A percentile compares a stretch with the other conserved stretches of the same genome.
phyloP scores from a whole-genome alignment of 2,888 invertebrate genomes.

The Desoria tigrina region DNA sequence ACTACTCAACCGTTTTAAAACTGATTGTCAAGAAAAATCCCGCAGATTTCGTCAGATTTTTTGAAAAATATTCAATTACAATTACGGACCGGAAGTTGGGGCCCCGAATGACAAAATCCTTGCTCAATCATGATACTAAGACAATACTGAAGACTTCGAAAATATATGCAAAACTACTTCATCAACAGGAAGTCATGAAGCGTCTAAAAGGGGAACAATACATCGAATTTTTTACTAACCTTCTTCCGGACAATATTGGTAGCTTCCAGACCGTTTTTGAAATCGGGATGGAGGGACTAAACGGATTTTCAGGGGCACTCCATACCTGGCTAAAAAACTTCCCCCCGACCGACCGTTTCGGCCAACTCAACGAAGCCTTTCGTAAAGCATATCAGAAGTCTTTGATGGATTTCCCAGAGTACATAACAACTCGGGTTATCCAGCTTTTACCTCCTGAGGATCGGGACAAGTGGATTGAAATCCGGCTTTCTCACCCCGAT shows the following conservation, averaged over 20 bases:
- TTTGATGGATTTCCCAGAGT: conserved; percentile 38
- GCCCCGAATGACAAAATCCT: conserved; percentile 19
- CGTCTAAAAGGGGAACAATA: conserved; percentile 33
- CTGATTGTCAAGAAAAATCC: conserved; percentile 29
- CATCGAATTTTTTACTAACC: conserved; percentile 32
- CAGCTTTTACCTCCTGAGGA: conserved; percentile 28
- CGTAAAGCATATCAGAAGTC: conserved; percentile 33
- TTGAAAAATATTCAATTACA: conserved; percentile 38
- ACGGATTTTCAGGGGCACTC: conserved; percentile 31
- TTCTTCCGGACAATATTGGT: conserved; percentile 36
- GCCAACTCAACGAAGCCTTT: conserved; percentile 34
- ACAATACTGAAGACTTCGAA: conserved; percentile 29
- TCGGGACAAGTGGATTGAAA: conserved; percentile 36
- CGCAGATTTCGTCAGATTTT: conserved; percentile 33
- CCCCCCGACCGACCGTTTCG: conserved; percentile 30
- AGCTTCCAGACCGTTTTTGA: conserved; percentile 39
- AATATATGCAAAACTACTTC: conserved; percentile 33
- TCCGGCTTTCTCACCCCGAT: conserved; percentile 29
- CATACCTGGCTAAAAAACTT: conserved; percentile 38
- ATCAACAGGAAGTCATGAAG: conserved; percentile 33
- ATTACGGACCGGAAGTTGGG: conserved; percentile 32
- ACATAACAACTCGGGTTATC: conserved; percentile 37
- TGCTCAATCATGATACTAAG: conserved; percentile 25
- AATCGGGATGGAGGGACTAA: conserved; percentile 34
- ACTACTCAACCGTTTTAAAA: conserved; percentile 25